Evolutionary conservation across 2,888 invertebrate species (phyloP), one percentile per base, ranked within the genome.

Genomic region (Sericinus montela): DNA sequence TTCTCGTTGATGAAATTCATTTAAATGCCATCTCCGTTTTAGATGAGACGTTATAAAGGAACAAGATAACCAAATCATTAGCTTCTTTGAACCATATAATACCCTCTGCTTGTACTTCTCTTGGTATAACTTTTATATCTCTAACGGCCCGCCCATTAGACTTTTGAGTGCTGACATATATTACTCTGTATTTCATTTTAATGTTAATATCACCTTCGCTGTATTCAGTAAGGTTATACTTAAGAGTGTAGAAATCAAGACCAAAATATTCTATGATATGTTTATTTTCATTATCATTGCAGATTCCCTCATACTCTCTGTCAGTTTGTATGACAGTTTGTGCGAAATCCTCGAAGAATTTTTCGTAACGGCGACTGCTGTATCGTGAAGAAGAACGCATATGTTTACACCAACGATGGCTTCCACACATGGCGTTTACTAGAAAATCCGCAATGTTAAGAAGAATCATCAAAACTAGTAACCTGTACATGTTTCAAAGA

Each of bases 101-200:
- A 0, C 42, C 45, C 28, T 43, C 25, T 1, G 39, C 36, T 14
- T 54, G 38, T 2, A 51, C 42, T 30, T 14, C 15, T n/a, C 3
- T 25, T 14, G 48, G 53, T 1, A 54, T 37, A 10, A 51, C 46
- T 30, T 46, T 48, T 7, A 54, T 38, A 23, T 48, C 49, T 19
- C 13, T 40, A 8, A 48, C 49, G 13, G 42, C 11, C 3, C 13
- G 0, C 23, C 25, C 45, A 32, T 29, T 37, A 9, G 25, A 9
- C 10, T 39, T 46, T 3, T 32, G 15, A 6, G 37, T 45, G 13
- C 48, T 51, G 28, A 51, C 32, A 36, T 45, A 38, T 13, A 55
- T 13, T 3, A 53, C 40, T n/a, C 48, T 30, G 16, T 55, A 45
- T 38, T 44, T 48, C 3, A 55, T 30, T 19, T 48, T 46, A 2